Evolutionary conservation across 2,888 invertebrate species (phyloP), one percentile per base, ranked within the genome.

Genomic region (Erynnis tages): DNA sequence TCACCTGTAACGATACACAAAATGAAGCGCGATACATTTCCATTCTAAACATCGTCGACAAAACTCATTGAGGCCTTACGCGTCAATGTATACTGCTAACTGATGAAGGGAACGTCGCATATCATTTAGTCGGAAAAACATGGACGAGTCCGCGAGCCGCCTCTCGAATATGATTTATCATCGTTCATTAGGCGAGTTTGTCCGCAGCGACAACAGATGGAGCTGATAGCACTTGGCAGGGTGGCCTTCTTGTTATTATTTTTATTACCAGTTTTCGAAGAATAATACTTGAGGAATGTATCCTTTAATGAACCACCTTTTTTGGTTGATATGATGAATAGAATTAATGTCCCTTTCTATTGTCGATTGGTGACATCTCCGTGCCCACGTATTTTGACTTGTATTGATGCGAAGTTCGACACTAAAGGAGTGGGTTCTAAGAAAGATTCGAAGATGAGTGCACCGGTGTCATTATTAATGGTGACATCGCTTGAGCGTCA

Each of bases 101-200:
- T 19, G 16, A 8, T 23, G 35, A 25, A 32, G 17, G 14, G 41
- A 40, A 53, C 49, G 50, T 32, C 54, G 49, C 61, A 50, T 30
- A 41, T 50, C 34, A 50, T 43, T 50, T 69, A 72, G 67, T 63
- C 74, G 74, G 75, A 76, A 77, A 74, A 72, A 70, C 73, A 68
- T 67, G 78, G 77, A 73, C 69, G 69, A 67, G 74, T 76, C 71
- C 69, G 70, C 75, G 73, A 82, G 84, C 83, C 79, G 82, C 83
- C 84, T 87, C 86, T 89, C 88, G 88, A 89, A 88, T 89, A 89
- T 89, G 89, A 89, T 89, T 89, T 88, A 89, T 89, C 88, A 89
- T 89, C 88, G 88, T 89, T 89, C 88, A 89, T 89, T 89, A 89
- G 86, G 84, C 80, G 88, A 89, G 88, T 89, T 89, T 89, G 88